Percentiles rank a stretch among this genome's conserved stretches.
Conservation (phyloP, 2,113 vertebrate species). For the Ramphastos sulfuratus region DNA sequence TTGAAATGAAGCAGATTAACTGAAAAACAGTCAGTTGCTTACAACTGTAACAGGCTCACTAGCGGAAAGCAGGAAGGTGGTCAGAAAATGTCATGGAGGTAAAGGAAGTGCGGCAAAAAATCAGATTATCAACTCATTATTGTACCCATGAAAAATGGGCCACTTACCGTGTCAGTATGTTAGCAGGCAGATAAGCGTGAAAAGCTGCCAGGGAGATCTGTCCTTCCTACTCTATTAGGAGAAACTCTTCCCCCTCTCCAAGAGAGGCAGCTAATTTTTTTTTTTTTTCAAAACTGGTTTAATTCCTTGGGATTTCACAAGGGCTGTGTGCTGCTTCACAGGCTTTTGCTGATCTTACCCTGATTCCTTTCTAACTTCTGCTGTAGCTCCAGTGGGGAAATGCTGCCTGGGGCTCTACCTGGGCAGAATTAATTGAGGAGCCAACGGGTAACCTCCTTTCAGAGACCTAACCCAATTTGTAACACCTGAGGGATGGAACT, state of each 20-base stretch:
- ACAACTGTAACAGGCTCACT: not conserved
- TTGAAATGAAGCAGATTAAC: not conserved
- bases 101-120: not conserved
- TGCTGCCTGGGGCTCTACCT: not conserved
- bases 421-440: not conserved
- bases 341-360: not conserved
- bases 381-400: not conserved
- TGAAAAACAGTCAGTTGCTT: not conserved
- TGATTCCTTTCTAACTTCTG: not conserved
- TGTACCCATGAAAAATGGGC: not conserved
- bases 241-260: not conserved
- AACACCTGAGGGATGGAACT: not conserved
- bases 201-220: not conserved
- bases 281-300: not conserved
- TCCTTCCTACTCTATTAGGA: not conserved
- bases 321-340: not conserved
- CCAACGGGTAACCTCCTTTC: not conserved
- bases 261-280: not conserved
- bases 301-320: not conserved
- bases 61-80: not conserved
- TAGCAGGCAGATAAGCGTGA: not conserved
- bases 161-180: constrained; percentile 2
- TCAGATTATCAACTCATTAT: not conserved
- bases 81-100: not conserved
- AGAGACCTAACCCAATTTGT: not conserved